These are phyloP conservation scores for Excalfactoria chinensis DNA, from an alignment of 2,113 vertebrate genomes.

Conservation along the genomic window DNA sequence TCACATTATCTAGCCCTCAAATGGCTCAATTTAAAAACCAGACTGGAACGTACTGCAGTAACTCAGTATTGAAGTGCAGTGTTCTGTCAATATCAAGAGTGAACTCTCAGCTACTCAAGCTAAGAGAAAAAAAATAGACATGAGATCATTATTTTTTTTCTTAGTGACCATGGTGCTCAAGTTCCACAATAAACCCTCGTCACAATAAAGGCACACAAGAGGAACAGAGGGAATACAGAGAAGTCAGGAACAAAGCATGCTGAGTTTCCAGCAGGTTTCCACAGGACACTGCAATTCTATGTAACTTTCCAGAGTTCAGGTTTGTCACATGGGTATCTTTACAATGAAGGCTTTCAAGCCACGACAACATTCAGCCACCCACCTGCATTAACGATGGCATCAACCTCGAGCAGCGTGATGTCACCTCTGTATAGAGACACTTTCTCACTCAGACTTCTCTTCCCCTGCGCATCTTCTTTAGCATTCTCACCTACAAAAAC, in stretches of 20 bases:
- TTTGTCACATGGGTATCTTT: fast-evolving
- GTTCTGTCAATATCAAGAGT: background rate
- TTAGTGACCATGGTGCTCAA: fast-evolving
- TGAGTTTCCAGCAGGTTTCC: background rate
- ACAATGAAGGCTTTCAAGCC: background rate
- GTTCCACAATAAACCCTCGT: background rate
- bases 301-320: background rate
- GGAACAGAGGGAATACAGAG: background rate
- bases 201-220: background rate
- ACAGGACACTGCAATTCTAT: background rate
- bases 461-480: slow-evolving; percentile 78
- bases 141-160: fast-evolving
- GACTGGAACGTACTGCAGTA: background rate
- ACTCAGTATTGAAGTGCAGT: background rate
- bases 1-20: background rate
- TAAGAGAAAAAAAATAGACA: background rate
- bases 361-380: slow-evolving; percentile 61
- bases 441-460: slow-evolving; percentile 87
- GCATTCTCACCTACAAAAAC: slow-evolving; percentile 67
- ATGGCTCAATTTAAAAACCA: background rate
- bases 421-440: slow-evolving; percentile 97
- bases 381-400: slow-evolving; percentile 99
- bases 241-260: background rate
- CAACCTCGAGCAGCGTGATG: slow-evolving; percentile 94
- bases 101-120: background rate